Conservation (phyloP, 2,797 vertebrate species). For the Fringilla coelebs region DNA sequence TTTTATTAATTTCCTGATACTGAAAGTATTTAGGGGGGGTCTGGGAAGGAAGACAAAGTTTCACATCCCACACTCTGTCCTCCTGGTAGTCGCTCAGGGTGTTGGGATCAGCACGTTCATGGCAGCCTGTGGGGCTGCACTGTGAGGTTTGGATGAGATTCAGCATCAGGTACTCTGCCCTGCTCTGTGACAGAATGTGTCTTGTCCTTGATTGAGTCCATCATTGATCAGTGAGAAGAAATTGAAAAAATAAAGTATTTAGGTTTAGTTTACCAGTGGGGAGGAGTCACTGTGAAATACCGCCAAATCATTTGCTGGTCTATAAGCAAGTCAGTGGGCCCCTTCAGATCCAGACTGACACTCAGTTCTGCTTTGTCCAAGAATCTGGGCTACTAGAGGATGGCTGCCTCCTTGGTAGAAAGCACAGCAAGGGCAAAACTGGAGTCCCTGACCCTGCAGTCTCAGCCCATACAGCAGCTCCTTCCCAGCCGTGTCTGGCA, state of each 20-base stretch:
- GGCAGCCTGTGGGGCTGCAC: not conserved
- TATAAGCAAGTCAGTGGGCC: not conserved
- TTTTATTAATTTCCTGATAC: constrained; percentile 65
- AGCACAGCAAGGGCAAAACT: accelerated
- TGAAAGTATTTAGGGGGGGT: not conserved
- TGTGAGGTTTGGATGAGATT: not conserved
- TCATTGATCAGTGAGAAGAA: not conserved
- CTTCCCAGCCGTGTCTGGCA: not conserved
- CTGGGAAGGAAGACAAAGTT: not conserved
- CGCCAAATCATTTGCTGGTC: not conserved
- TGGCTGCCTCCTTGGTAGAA: not conserved
- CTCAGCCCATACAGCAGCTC: not conserved
- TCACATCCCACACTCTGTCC: constrained; percentile 7
- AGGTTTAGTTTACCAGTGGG: not conserved
- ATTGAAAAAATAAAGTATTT: not conserved
- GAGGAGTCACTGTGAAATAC: not conserved
- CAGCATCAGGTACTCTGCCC: accelerated
- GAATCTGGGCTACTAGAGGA: not conserved
- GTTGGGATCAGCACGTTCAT: not conserved
- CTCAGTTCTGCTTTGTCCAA: not conserved
- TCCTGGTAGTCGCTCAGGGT: not conserved
- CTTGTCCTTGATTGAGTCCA: not conserved
- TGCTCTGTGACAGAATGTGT: accelerated
- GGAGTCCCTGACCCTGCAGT: not conserved
- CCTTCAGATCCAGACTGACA: not conserved